Evolutionary conservation across 1,140 invertebrate species (phyloP).

Genomic region (Solenopsis fugax): DNA sequence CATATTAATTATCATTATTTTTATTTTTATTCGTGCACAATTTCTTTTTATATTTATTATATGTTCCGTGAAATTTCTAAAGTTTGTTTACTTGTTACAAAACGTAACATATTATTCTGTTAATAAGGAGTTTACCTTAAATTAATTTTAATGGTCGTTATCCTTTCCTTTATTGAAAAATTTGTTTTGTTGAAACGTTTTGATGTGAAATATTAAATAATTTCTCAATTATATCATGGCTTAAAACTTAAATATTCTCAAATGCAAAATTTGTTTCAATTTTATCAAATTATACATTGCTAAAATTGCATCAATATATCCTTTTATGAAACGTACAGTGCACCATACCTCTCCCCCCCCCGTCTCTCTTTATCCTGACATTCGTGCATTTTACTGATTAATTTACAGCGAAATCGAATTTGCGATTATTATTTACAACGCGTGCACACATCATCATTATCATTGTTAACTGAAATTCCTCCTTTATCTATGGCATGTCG

Average conservation of each 20-base stretch:
- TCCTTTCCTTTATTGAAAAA: slow-evolving; percentile 5
- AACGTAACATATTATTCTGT: background rate
- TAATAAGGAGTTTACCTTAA: slow-evolving; percentile 11
- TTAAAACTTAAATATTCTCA: slow-evolving; percentile 20
- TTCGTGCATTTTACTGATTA: slow-evolving; percentile 44
- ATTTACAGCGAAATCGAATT: slow-evolving; percentile 55
- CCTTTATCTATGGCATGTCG: slow-evolving; percentile 35
- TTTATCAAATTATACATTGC: slow-evolving; percentile 25
- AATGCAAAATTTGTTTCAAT: slow-evolving; percentile 40
- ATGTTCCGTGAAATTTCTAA: background rate
- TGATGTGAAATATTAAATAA: slow-evolving; percentile 41
- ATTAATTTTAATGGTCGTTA: background rate
- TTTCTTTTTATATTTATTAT: background rate
- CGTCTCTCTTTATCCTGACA: background rate
- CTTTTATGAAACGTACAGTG: slow-evolving; percentile 15
- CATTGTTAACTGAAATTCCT: slow-evolving; percentile 42
- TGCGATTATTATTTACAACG: slow-evolving; percentile 32
- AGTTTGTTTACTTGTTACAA: background rate
- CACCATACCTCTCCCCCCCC: no score
- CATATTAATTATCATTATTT: background rate
- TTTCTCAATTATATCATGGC: slow-evolving; percentile 28
- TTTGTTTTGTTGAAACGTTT: background rate
- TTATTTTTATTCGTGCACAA: background rate
- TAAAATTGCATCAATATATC: slow-evolving; percentile 8
- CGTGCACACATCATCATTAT: slow-evolving; percentile 22